Percentiles rank a stretch among this genome's conserved stretches.
Conservation (phyloP, 1,140 invertebrate genomes). For the Cylas formicarius region DNA sequence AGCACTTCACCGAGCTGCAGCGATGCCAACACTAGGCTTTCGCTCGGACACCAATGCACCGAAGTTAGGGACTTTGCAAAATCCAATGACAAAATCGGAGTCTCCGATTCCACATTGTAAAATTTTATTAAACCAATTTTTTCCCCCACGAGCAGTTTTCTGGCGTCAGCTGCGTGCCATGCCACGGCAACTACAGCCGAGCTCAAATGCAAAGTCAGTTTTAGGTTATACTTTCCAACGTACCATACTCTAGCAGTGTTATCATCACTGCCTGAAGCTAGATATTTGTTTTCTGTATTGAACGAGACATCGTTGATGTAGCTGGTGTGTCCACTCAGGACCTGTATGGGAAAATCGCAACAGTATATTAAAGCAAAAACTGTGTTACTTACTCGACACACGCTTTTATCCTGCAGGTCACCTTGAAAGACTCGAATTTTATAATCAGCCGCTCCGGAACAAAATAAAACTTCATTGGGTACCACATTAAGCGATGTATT, state of each 20-base stretch:
- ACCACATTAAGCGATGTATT: slow-evolving; percentile 53
- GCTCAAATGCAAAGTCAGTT: slow-evolving; percentile 55
- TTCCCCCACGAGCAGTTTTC: slow-evolving; percentile 67
- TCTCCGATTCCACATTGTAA: slow-evolving; percentile 61
- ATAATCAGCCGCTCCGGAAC: slow-evolving; percentile 50
- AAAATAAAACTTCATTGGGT: slow-evolving; percentile 53
- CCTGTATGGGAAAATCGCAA: slow-evolving; percentile 40
- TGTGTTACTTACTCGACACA: slow-evolving; percentile 41
- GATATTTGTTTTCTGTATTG: slow-evolving; percentile 58
- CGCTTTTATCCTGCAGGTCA: slow-evolving; percentile 46
- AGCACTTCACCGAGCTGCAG: slow-evolving; percentile 55
- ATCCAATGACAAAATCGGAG: slow-evolving; percentile 64
- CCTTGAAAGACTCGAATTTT: slow-evolving; percentile 51
- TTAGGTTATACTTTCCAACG: slow-evolving; percentile 47
- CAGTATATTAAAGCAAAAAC: neutral
- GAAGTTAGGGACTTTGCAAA: slow-evolving; percentile 54
- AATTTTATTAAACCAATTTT: slow-evolving; percentile 61
- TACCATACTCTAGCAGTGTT: slow-evolving; percentile 65
- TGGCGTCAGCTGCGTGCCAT: slow-evolving; percentile 63
- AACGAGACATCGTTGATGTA: slow-evolving; percentile 66
- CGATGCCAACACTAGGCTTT: slow-evolving; percentile 55
- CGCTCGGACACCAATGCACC: slow-evolving; percentile 62
- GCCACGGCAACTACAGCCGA: slow-evolving; percentile 62
- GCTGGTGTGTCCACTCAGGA: slow-evolving; percentile 56
- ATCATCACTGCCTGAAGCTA: slow-evolving; percentile 72